Base-by-base conservation (phyloP, 2,888 invertebrate species). In the Caenorhabditis imperialis region DNA sequence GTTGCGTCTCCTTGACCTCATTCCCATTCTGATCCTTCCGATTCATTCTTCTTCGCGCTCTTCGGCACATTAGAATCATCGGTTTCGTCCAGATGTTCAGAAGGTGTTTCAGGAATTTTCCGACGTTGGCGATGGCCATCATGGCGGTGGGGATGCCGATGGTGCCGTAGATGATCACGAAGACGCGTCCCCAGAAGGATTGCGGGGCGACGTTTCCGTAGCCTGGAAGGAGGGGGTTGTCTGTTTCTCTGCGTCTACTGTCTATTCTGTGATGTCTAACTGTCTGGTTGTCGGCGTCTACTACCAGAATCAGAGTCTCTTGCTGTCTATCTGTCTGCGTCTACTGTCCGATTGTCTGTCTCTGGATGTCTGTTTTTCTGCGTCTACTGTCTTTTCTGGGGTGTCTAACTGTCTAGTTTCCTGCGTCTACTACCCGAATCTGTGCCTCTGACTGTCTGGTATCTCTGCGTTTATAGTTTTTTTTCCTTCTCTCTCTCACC, bases 191-290 rank as follows among this genome's bases (percentile, higher is more conserved):
- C 44, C 75, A 60, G 40, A 81, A 81, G 1, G 83, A 81, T 38
- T 79, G 67, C 8, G 86, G 86, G 2, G 85, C 86, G 14, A 86
- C 86, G 57, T 86, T 85, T 42, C 86, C 86, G 62, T 86, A 86
- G n/a, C 85, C 83, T 82, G 45, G 18, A 75, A 45, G 18, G 22
- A 2, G n/a, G 10, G 5, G 40, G 5, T 12, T n/a, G 16, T 6
- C 33, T 48, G 14, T 60, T 38, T 35, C 4, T 54, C 1, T 27
- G 14, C 33, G 7, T 10, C 16, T 27, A 35, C 37, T 33, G 7
- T 20, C 44, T 20, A n/a, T n/a, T n/a, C n/a, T n/a, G n/a, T n/a
- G n/a, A n/a, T n/a, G n/a, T n/a, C n/a, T n/a, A n/a, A n/a, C n/a
- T n/a, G n/a, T n/a, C n/a, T n/a, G n/a, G n/a, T n/a, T n/a, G n/a